These are phyloP conservation scores for Cercopithecus mitis DNA, from an alignment of 2,797 vertebrate genomes.

Conservation along the genomic window DNA sequence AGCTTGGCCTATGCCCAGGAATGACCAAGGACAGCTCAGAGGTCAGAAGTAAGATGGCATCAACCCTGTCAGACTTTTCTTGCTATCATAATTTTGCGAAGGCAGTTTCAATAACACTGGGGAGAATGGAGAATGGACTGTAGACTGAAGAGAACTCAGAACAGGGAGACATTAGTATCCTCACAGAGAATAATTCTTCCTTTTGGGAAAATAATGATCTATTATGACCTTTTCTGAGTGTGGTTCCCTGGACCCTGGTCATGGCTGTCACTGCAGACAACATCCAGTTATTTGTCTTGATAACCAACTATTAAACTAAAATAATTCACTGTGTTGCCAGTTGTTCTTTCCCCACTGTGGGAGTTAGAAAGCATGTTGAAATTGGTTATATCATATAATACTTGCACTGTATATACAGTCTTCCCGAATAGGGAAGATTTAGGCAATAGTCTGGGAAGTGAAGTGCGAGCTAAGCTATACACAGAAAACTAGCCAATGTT, in stretches of 20 bases:
- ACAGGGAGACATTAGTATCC: not conserved
- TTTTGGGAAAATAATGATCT: not conserved
- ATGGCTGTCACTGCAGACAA: not conserved
- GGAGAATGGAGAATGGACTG: not conserved
- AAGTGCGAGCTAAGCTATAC: not conserved
- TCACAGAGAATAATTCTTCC: not conserved
- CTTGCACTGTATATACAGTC: not conserved
- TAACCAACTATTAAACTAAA: conserved; percentile 36
- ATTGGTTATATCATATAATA: not conserved
- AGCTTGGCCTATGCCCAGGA: not conserved
- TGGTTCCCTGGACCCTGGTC: not conserved
- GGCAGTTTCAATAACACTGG: not conserved
- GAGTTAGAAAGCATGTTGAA: conserved; percentile 20
- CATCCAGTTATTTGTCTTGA: conserved; percentile 25
- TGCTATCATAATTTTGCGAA: not conserved
- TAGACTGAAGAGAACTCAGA: not conserved
- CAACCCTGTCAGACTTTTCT: not conserved
- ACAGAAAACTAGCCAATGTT: conserved; percentile 16
- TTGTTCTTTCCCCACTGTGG: not conserved
- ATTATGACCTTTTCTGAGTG: not conserved
- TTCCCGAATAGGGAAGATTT: not conserved
- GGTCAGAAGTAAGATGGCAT: not conserved
- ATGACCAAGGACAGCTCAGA: not conserved
- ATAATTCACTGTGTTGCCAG: not conserved
- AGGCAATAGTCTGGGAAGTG: not conserved